Evolutionary conservation across 2,113 vertebrate species (phyloP), one percentile per base, ranked within the genome.

Genomic region (Corapipo altera): DNA sequence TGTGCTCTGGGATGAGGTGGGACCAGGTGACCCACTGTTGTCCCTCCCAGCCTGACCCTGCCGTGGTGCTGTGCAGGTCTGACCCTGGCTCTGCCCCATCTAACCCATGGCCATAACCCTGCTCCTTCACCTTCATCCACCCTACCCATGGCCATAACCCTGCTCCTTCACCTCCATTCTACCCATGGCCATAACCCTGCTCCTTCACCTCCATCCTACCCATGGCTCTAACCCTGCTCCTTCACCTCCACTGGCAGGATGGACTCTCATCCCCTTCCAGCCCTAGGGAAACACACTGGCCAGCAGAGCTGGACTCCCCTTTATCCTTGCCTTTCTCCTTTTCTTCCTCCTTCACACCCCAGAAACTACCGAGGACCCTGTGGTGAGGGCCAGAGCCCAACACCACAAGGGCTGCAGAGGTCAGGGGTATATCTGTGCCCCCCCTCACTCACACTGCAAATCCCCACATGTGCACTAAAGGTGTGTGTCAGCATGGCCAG

Each of bases 191-290:
- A 5, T 39, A 39, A 39, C 39, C 39, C 39, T 39, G 11, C 11
- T 39, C 39, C 39, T 39, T 39, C 39, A 39, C 39, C 37, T n/a
- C n/a, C 39, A 41, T 41, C 39, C 39, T 41, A n/a, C 6, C 55
- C 61, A 4, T 0, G 4, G 15, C 48, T 48, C 4, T 4, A 22
- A 48, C 22, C 44, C 72, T 66, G 35, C 85, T 21, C 33, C 0
- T 1, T 8, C 10, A 0, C 7, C 44, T 10, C 48, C 3, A 7
- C 1, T 11, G 14, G 0, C 7, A 1, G 48, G 12, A 19, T 1
- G 12, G 69, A 44, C 21, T 33, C 41, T 24, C 44, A 4, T 4
- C 28, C 44, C n/a, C 43, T 28, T 5, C 12, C 3, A 30, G 75
- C 55, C 43, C 37, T 12, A 5, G 52, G 64, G n/a, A 44, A 67